Evolutionary conservation across 2,113 vertebrate species (phyloP).

Genomic region (Ophiodon elongatus): DNA sequence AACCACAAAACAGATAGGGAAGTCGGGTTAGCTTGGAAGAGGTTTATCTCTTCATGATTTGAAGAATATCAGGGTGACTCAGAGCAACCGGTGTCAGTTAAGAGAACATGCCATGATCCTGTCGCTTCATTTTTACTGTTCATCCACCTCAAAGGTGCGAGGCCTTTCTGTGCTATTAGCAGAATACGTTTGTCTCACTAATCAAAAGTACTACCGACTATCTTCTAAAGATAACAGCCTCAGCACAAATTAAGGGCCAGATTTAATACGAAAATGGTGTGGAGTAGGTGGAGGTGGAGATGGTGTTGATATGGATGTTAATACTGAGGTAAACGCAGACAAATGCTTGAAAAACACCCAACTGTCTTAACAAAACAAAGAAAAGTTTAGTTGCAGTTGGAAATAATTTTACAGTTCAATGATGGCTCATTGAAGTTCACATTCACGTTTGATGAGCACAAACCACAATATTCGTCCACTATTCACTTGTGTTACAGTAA

Average conservation of each 20-base stretch:
- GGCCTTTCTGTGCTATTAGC: background rate
- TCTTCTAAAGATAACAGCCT: background rate
- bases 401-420: background rate
- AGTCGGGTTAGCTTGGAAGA: conserved; percentile 44
- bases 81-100: background rate
- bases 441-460: background rate
- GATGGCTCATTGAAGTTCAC: background rate
- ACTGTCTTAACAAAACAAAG: background rate
- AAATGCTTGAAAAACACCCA: too few relatives aligned
- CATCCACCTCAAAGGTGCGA: background rate
- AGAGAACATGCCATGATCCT: background rate
- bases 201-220: background rate
- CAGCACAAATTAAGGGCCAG: background rate
- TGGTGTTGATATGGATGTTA: background rate
- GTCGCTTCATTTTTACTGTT: background rate
- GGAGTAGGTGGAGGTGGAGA: background rate
- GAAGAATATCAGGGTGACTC: conserved; percentile 8
- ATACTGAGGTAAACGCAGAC: background rate
- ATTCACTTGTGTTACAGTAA: background rate
- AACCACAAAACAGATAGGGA: conserved; percentile 41
- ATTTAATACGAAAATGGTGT: too few relatives aligned
- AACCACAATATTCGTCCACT: background rate
- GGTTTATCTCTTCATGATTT: conserved; percentile 20
- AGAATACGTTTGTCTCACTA: background rate
- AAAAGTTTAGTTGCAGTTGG: background rate